Base-by-base conservation (phyloP, 2,888 invertebrate genomes). In the Calameuta pallipes region DNA sequence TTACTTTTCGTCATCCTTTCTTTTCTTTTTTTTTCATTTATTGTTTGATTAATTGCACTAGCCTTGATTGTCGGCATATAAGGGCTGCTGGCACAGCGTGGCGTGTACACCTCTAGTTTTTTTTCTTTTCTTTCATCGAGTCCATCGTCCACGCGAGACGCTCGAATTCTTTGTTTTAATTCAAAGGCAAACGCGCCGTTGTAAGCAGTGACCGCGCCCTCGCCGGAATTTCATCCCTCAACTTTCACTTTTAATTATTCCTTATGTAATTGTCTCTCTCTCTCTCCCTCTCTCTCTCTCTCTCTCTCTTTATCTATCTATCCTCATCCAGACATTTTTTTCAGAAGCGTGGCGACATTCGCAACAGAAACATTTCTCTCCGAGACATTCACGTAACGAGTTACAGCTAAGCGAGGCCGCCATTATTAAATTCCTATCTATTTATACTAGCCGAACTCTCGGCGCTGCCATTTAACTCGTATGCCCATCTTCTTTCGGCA, bases 51-150 rank as follows among this genome's bases (percentile, higher is more conserved):
- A 90, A 87, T 91, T 91, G 91, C 91, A 91, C 91, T 90, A 91
- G 91, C 91, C 91, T 91, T 91, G 91, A 91, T 91, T 91, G 91
- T 91, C 91, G 91, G 91, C 91, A 91, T 91, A 84, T 89, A 89
- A 90, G 89, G 89, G 90, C 87, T 90, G 89, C 88, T 90, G 87
- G 82, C 85, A 85, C 89, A 89, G 88, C 89, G 81, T 85, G 85
- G 85, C 86, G 85, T 86, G 85, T 87, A 73, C 56, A 69, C 78
- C 77, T 79, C 37, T 73, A 30, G 69, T 75, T 33, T 69, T 70
- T 69, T 71, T 73, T 33, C 15, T 56, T 73, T 76, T 34, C 15
- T 1, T 15, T 41, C 41, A 15, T 41, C 41, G 41, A 41, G 41
- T 41, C 15, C 15, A 41, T 41, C 15, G 15, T 15, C 41, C 41